These are phyloP conservation scores for Chloroceryle amazona DNA, from an alignment of 2,797 vertebrate species.

Conservation along the genomic window DNA sequence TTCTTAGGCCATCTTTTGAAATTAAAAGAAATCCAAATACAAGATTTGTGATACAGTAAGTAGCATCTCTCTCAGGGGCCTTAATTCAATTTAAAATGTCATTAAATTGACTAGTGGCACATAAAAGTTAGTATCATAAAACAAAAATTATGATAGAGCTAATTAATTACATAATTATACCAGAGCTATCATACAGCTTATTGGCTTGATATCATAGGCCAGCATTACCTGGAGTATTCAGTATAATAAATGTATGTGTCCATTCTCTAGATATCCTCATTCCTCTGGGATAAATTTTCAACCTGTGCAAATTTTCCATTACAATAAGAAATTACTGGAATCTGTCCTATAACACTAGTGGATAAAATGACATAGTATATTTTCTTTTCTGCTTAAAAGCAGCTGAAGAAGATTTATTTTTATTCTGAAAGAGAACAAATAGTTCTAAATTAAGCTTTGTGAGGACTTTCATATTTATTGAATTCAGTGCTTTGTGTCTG, in stretches of 20 bases:
- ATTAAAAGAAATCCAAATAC: constrained; percentile 63
- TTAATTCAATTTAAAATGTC: constrained; percentile 72
- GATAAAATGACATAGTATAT: constrained; percentile 1
- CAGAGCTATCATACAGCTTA: constrained; percentile 14
- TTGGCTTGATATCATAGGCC: constrained; percentile 18
- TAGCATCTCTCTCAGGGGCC: constrained; percentile 51
- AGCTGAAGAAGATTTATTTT: constrained; percentile 16
- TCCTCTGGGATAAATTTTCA: constrained; percentile 37
- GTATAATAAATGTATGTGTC: neutral
- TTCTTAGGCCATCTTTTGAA: constrained; percentile 75
- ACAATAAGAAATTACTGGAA: constrained; percentile 25
- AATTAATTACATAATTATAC: constrained; percentile 69
- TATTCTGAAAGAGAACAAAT: constrained; percentile 21
- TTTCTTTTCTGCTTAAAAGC: constrained; percentile 53
- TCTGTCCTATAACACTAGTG: neutral
- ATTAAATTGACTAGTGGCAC: constrained; percentile 62
- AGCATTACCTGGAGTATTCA: constrained; percentile 38
- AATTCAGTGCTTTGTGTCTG: constrained; percentile 33
- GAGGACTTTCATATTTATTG: constrained; percentile 33
- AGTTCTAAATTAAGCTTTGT: constrained; percentile 23
- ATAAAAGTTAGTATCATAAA: constrained; percentile 68
- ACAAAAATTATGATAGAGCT: constrained; percentile 64
- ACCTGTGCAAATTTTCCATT: constrained; percentile 46
- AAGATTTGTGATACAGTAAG: constrained; percentile 58
- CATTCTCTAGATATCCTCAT: constrained; percentile 25